A percentile compares a stretch with the other conserved stretches of the same genome.
These are phyloP conservation scores for Eufriesea mexicana DNA, from an alignment of 1,140 invertebrate genomes.

Conservation along the genomic window DNA sequence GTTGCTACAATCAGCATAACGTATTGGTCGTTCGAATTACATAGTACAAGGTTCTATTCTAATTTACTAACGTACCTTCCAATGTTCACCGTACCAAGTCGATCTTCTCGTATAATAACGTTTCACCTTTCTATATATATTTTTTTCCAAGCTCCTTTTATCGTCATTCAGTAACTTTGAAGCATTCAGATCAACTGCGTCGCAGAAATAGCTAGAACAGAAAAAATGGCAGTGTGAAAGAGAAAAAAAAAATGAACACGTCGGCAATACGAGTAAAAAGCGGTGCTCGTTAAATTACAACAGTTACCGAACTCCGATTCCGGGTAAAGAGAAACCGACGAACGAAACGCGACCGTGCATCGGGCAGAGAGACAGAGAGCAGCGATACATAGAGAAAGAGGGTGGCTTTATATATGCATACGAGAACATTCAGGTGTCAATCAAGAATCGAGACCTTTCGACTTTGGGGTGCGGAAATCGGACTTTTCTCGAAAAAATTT, in stretches of 20 bases:
- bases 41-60: constrained; percentile 39
- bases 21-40: constrained; percentile 36
- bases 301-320: constrained; percentile 65
- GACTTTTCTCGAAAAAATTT: constrained; percentile 69
- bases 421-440: constrained; percentile 74
- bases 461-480: constrained; percentile 51
- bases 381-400: constrained; percentile 15
- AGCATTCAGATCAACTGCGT: constrained; percentile 7
- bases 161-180: background rate
- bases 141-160: constrained; percentile 10
- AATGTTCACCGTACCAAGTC: constrained; percentile 31
- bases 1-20: constrained; percentile 35
- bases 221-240: constrained; percentile 31
- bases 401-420: constrained; percentile 66
- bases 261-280: constrained; percentile 61
- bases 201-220: background rate
- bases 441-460: constrained; percentile 61
- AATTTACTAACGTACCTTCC: constrained; percentile 49
- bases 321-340: constrained; percentile 53
- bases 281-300: constrained; percentile 73
- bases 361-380: background rate
- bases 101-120: constrained; percentile 27
- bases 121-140: constrained; percentile 45
- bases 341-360: constrained; percentile 18
- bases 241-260: constrained; percentile 30